These are phyloP conservation scores for Ammospiza nelsoni DNA, from an alignment of 2,113 vertebrate species.

Conservation along the genomic window DNA sequence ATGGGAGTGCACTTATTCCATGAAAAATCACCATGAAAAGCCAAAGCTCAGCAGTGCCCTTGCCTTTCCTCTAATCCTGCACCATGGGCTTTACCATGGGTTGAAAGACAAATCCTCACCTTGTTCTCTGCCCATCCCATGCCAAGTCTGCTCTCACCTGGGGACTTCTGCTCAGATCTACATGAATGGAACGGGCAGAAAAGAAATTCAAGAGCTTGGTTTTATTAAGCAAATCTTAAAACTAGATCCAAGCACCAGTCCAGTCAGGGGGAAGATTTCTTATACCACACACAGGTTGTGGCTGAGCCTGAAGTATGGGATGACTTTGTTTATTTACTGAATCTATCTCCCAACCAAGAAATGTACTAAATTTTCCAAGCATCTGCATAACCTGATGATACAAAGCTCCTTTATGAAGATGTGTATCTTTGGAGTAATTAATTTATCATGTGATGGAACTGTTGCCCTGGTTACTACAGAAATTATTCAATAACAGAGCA, in stretches of 20 bases:
- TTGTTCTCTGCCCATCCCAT: neutral
- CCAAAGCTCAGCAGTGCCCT: neutral
- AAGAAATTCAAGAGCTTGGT: neutral
- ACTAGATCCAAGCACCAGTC: neutral
- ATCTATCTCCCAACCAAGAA: neutral
- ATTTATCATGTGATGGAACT: conserved; percentile 7
- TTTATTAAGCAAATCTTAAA: neutral
- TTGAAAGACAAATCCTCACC: neutral
- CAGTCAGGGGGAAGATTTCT: neutral
- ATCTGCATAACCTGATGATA: neutral
- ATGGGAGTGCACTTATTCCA: neutral
- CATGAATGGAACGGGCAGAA: neutral
- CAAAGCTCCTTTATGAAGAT: conserved; percentile 14
- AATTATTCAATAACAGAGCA: conserved; percentile 63
- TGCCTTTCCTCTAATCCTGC: neutral
- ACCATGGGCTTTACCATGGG: neutral
- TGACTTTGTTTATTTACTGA: neutral
- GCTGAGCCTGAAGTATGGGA: neutral
- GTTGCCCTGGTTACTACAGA: conserved; percentile 49
- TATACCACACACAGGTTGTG: neutral
- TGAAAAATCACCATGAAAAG: neutral
- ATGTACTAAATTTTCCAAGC: neutral
- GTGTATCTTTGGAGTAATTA: conserved; percentile 15
- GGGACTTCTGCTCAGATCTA: neutral
- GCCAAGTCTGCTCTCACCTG: neutral